These are phyloP conservation scores for Columba guinea DNA, from an alignment of 2,797 vertebrate species.

Conservation along the genomic window DNA sequence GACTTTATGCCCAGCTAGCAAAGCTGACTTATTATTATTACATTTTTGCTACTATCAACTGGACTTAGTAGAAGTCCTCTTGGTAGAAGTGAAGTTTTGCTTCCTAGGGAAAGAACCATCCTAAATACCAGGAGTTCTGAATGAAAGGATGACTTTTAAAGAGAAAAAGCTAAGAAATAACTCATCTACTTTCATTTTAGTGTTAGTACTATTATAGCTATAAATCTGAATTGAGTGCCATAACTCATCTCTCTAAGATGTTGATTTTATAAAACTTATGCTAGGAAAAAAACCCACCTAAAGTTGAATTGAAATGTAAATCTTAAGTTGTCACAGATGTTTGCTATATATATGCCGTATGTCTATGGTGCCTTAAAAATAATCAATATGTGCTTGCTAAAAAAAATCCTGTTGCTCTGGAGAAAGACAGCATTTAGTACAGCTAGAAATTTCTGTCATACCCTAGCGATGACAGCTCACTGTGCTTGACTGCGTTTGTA, in stretches of 20 bases:
- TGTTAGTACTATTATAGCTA: not conserved
- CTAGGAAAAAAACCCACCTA: not conserved
- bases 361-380: not conserved
- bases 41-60: not conserved
- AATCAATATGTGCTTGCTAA: conserved; percentile 21
- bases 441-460: not conserved
- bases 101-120: not conserved
- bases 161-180: conserved; percentile 8
- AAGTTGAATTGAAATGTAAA: conserved; percentile 15
- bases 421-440: not conserved
- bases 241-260: not conserved
- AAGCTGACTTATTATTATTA: not conserved
- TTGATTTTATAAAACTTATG: not conserved
- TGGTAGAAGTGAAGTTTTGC: not conserved
- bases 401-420: not conserved
- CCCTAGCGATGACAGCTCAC: not conserved
- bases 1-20: not conserved
- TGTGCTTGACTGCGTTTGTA: not conserved
- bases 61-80: not conserved
- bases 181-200: not conserved
- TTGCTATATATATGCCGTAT: conserved; percentile 20
- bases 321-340: not conserved
- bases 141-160: not conserved
- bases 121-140: not conserved
- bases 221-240: not conserved